Base-by-base conservation (phyloP, 30 jellyfish, hydroid and myxozoan genomes). In the Aurelia aurita complex sp. Pacific region DNA sequence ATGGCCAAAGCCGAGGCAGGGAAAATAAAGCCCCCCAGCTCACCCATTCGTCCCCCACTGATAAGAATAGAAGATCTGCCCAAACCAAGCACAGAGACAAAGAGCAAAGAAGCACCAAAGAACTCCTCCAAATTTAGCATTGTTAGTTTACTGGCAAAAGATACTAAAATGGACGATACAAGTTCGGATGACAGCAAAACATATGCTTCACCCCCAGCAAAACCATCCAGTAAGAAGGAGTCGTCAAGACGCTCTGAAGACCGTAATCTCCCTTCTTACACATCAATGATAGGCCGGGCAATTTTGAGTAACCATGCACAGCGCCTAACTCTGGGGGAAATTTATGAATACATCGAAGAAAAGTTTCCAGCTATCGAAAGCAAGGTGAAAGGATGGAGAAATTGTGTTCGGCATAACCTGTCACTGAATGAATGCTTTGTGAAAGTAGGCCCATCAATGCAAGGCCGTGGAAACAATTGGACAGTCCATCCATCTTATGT, bases 381-480 rank as follows among this genome's bases (percentile, higher is more conserved):
- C 16, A 79, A 77, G 52, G 96, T 88, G 32, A 88, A 88, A 33
- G 96, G 96, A 10, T 88, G 96, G 96, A 70, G 88, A 67, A 88
- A 88, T 71, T 88, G 96, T 64, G 96, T 88, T 14, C 90, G 96
- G 15, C 96, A 88, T 59, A 88, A 88, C 40, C 52, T 88, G 73
- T 78, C 91, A 7, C 71, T 88, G 38, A 82, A 88, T 63, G 96
- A 88, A 36, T 88, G 96, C 57, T 88, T 88, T 60, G 57, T 88
- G 60, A 88, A 88, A 60, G 55, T 88, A n/a, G 96, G 96, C 14
- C 89, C 89, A 14, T 88, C 96, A 6, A 79, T 51, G 54, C 87
- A 78, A 40, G 96, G 96, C 15, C 79, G 96, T 40, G 96, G 96
- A 12, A 88, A 79, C 73, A 88, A 88, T 61, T 88, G 96, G 96